A percentile compares a stretch with the other conserved stretches of the same genome.
Conservation (phyloP, 2,888 invertebrate species). For the Osmoderma eremita region DNA sequence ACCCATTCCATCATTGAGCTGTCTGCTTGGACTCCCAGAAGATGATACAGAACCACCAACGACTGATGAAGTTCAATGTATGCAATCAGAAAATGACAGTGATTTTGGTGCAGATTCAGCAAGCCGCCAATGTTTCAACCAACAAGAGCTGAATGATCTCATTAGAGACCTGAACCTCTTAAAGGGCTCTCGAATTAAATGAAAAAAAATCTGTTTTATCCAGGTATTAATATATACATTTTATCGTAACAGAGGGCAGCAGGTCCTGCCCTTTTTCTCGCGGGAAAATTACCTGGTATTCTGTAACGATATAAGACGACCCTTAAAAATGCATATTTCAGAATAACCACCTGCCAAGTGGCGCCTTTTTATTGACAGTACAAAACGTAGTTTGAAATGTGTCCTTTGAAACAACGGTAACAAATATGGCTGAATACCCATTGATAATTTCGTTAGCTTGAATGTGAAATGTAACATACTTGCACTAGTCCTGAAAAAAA, state of each 20-base stretch:
- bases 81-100: slow-evolving; percentile 39
- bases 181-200: slow-evolving; percentile 47
- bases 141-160: no score
- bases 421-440: no score
- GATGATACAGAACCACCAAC: slow-evolving; percentile 25
- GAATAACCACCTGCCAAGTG: no score
- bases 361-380: no score
- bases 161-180: slow-evolving; percentile 48
- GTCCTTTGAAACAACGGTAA: no score
- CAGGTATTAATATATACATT: no score
- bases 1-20: slow-evolving; percentile 33
- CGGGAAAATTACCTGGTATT: slow-evolving; percentile 6
- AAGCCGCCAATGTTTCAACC: slow-evolving; percentile 45
- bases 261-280: slow-evolving; percentile 9
- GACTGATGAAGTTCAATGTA: slow-evolving; percentile 24
- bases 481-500: no score
- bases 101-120: slow-evolving; percentile 37
- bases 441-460: no score
- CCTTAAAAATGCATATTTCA: no score
- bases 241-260: slow-evolving; percentile 34
- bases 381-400: no score
- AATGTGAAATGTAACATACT: no score
- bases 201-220: slow-evolving; percentile 47
- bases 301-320: no score
- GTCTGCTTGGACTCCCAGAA: not conserved